Conservation (phyloP, 2,113 vertebrate genomes). For the Hydrochoerus hydrochaeris region DNA sequence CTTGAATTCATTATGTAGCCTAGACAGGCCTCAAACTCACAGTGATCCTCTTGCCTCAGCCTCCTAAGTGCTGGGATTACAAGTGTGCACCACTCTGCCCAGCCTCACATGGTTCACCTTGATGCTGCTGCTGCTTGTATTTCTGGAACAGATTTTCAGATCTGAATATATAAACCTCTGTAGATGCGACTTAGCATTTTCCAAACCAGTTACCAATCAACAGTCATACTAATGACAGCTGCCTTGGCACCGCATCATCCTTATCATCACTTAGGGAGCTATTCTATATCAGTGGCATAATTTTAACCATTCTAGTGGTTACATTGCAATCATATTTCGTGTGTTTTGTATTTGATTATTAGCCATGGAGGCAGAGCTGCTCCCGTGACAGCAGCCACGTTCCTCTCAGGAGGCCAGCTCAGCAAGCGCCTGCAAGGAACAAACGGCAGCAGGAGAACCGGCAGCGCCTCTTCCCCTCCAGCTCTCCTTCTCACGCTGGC, state of each 20-base stretch:
- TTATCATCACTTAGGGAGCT: background rate
- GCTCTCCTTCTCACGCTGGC: too few species aligned
- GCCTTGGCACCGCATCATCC: background rate
- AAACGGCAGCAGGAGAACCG: too few species aligned
- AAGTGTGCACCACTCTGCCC: background rate
- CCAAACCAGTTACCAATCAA: background rate
- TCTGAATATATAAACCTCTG: background rate
- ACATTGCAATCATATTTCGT: background rate
- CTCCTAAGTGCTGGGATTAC: background rate
- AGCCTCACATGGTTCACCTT: background rate
- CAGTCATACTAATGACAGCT: background rate
- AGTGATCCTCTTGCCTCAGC: background rate
- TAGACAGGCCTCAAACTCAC: background rate
- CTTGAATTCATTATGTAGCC: background rate
- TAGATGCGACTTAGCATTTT: background rate
- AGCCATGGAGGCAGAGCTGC: too few species aligned
- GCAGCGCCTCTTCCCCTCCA: too few species aligned
- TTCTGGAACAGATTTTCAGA: background rate
- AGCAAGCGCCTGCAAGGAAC: too few species aligned
- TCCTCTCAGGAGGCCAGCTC: too few species aligned
- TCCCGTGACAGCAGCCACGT: too few species aligned
- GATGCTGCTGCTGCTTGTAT: background rate
- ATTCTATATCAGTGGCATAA: background rate
- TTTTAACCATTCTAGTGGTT: background rate
- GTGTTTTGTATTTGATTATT: background rate